phyloP scores from a whole-genome alignment of 2,797 vertebrate genomes.

The Bovichtus diacanthus region DNA sequence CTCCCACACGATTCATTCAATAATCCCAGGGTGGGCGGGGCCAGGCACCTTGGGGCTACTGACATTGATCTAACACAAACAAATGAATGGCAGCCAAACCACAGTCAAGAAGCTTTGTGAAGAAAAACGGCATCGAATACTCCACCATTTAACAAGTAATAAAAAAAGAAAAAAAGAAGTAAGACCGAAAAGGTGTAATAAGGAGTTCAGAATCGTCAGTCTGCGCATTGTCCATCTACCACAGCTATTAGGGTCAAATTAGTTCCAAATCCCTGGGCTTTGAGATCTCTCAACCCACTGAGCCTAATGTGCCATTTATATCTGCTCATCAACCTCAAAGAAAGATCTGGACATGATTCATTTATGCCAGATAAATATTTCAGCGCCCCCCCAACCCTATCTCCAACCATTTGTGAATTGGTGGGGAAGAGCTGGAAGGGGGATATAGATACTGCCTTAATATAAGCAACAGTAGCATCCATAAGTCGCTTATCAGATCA shows the following conservation, averaged over 20 bases:
- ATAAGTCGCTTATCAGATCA: conserved; percentile 79
- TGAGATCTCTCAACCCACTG: conserved; percentile 38
- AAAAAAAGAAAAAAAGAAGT: background rate
- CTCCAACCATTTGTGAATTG: conserved; percentile 61
- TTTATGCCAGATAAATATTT: conserved; percentile 82
- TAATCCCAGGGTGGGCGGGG: conserved; percentile 51
- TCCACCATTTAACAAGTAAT: background rate
- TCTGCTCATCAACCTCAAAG: conserved; percentile 57
- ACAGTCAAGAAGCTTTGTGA: conserved; percentile 26
- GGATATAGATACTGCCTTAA: conserved; percentile 61
- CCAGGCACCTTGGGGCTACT: conserved; percentile 46
- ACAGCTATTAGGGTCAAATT: conserved; percentile 42
- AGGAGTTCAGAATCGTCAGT: conserved; percentile 3
- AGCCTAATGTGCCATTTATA: conserved; percentile 58
- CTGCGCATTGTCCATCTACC: conserved; percentile 15
- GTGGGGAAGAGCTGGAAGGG: conserved; percentile 8
- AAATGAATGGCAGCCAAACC: conserved; percentile 49
- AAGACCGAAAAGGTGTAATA: background rate
- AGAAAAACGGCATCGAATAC: conserved; percentile 41
- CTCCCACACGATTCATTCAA: conserved; percentile 65
- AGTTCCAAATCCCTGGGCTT: conserved; percentile 29
- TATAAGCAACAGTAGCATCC: conserved; percentile 67
- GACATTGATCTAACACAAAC: conserved; percentile 58
- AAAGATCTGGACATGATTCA: conserved; percentile 73
- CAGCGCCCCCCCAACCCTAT: conserved; percentile 37